Conservation (phyloP, 2,888 invertebrate genomes). For the Drosophila birchii region DNA sequence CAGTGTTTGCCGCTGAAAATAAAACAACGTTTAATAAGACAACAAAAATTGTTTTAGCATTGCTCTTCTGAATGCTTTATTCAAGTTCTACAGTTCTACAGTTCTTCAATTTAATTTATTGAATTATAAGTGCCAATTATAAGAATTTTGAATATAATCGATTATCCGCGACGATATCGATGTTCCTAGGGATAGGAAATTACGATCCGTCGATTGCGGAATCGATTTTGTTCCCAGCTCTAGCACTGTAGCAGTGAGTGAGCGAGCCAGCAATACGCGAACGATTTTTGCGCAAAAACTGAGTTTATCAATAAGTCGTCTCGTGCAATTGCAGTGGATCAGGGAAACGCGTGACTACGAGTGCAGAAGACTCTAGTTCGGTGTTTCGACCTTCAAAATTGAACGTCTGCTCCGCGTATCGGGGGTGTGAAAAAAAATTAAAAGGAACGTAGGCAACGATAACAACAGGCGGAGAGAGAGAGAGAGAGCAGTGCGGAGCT, state of each 20-base stretch:
- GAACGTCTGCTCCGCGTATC: conserved; percentile 20
- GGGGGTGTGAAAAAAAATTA: conserved; percentile 33
- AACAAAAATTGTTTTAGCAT: neutral
- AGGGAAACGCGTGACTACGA: conserved; percentile 39
- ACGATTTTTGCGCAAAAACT: conserved; percentile 76
- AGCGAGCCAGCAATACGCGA: conserved; percentile 74
- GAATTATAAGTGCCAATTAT: neutral
- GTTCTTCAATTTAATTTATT: neutral
- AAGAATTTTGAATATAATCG: neutral
- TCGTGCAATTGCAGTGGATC: conserved; percentile 44
- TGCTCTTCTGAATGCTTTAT: neutral
- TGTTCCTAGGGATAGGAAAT: neutral
- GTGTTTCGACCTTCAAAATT: neutral
- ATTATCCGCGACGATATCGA: neutral
- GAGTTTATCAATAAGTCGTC: conserved; percentile 70
- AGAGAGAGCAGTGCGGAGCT: conserved; percentile 46
- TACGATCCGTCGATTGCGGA: neutral
- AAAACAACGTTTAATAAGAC: neutral
- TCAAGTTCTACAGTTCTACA: neutral
- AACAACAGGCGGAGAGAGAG: conserved; percentile 55
- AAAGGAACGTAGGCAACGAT: conserved; percentile 55
- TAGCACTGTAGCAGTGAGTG: conserved; percentile 50
- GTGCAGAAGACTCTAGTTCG: conserved; percentile 11
- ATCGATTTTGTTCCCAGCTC: conserved; percentile 8
- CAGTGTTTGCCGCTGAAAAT: neutral